These are phyloP conservation scores for Gibbula magus DNA, from an alignment of 2,888 invertebrate genomes.

Conservation along the genomic window DNA sequence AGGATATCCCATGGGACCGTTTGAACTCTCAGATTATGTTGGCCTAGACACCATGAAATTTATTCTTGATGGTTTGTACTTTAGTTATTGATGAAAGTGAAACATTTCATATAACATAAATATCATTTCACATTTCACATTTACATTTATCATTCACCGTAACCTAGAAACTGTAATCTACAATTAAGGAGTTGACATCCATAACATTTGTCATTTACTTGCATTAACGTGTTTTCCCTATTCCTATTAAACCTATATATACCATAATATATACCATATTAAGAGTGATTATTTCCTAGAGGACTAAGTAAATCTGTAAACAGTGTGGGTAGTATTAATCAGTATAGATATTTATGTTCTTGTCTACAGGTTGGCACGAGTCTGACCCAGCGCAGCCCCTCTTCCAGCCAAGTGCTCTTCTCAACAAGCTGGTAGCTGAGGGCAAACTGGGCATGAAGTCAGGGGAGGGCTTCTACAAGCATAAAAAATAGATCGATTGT, in stretches of 20 bases:
- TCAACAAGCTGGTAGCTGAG: constrained; percentile 84
- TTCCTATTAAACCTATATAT: too few species aligned
- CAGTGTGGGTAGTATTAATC: too few species aligned
- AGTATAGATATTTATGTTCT: too few species aligned
- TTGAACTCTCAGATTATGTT: constrained; percentile 89
- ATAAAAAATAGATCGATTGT: constrained; percentile 70
- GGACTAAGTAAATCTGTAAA: too few species aligned
- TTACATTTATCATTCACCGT: too few species aligned
- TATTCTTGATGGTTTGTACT: constrained; percentile 82
- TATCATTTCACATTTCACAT: not conserved
- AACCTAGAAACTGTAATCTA: too few species aligned
- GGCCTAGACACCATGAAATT: constrained; percentile 87
- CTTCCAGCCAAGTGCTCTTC: constrained; percentile 79
- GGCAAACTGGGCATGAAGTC: constrained; percentile 88
- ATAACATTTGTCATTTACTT: too few species aligned
- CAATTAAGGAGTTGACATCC: too few species aligned
- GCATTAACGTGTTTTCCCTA: too few species aligned
- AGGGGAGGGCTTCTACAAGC: constrained; percentile 91
- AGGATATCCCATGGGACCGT: constrained; percentile 89
- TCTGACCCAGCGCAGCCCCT: constrained; percentile 83
- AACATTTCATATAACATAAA: not conserved
- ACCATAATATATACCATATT: too few species aligned
- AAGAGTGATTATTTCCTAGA: too few species aligned
- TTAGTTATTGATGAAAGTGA: not conserved
- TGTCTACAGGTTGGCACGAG: constrained; percentile 82